A percentile compares a stretch with the other conserved stretches of the same genome.
Conservation (phyloP, 2,113 vertebrate species). For the Xiphias gladius region DNA sequence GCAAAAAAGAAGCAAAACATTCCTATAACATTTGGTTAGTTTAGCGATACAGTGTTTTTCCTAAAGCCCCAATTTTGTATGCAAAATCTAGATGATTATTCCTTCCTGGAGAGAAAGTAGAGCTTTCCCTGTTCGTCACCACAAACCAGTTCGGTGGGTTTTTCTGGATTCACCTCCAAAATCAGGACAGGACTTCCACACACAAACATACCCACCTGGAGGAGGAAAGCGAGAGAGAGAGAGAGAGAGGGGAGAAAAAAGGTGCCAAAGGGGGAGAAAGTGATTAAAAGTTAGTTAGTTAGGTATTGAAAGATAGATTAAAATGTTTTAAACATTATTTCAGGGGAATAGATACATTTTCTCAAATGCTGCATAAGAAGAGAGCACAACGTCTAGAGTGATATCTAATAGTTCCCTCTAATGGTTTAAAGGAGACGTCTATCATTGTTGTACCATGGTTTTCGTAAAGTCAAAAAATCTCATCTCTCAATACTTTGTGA, state of each 20-base stretch:
- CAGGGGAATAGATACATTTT: too few relatives aligned
- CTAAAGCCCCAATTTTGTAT: not conserved
- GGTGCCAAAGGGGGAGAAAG: too few relatives aligned
- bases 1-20: constrained; percentile 1
- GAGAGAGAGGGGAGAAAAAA: not conserved
- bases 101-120: constrained; percentile 82
- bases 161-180: constrained; percentile 78
- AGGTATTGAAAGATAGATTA: too few relatives aligned
- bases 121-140: constrained; percentile 76
- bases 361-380: too few relatives aligned
- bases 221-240: not conserved
- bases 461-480: too few relatives aligned
- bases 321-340: too few relatives aligned
- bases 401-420: too few relatives aligned
- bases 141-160: constrained; percentile 76
- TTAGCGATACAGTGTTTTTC: not conserved
- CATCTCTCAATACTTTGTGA: too few relatives aligned
- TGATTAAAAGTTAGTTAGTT: too few relatives aligned
- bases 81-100: constrained; percentile 24
- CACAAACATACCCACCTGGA: constrained; percentile 83
- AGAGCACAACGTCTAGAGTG: too few relatives aligned
- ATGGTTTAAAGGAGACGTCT: too few relatives aligned
- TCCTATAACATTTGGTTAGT: not conserved
- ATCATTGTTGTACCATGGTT: too few relatives aligned
- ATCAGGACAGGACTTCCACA: constrained; percentile 76